Conservation (phyloP, 2,113 vertebrate genomes). For the Brachypodius melanocephalos region DNA sequence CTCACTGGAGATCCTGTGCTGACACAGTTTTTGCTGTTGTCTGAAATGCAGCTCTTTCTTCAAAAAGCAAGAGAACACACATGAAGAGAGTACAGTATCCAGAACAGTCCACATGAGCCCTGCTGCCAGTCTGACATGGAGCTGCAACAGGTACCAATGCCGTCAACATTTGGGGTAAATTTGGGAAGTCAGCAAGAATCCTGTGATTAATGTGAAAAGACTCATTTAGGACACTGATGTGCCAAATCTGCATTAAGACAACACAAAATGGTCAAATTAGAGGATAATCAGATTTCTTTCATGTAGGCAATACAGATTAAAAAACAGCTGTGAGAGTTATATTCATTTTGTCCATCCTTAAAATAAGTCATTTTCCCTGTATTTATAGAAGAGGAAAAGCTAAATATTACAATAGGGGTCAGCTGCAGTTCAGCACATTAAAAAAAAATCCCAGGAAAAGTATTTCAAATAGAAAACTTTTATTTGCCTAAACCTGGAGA, state of each 20-base stretch:
- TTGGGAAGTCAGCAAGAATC: background rate
- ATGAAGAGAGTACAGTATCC: accelerated
- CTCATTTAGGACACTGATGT: background rate
- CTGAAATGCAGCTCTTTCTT: background rate
- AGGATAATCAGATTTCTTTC: background rate
- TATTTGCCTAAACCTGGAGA: background rate
- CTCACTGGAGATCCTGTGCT: background rate
- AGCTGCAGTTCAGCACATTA: background rate
- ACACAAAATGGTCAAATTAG: background rate
- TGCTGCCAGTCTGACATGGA: background rate
- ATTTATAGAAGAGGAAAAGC: background rate
- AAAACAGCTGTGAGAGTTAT: background rate
- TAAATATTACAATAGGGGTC: constrained; percentile 3
- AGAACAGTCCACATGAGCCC: background rate
- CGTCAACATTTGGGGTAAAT: background rate
- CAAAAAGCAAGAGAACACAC: background rate
- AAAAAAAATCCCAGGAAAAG: background rate
- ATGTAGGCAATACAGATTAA: background rate
- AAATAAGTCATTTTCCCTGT: background rate
- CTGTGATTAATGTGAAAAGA: background rate
- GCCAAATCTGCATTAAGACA: background rate
- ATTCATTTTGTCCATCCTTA: background rate
- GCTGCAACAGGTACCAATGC: background rate
- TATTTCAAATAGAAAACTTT: background rate
- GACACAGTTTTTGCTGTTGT: background rate